Percentiles rank a stretch among this genome's conserved stretches.
These are phyloP conservation scores for Leptura quadrifasciata DNA, from an alignment of 2,888 invertebrate species.

Conservation along the genomic window DNA sequence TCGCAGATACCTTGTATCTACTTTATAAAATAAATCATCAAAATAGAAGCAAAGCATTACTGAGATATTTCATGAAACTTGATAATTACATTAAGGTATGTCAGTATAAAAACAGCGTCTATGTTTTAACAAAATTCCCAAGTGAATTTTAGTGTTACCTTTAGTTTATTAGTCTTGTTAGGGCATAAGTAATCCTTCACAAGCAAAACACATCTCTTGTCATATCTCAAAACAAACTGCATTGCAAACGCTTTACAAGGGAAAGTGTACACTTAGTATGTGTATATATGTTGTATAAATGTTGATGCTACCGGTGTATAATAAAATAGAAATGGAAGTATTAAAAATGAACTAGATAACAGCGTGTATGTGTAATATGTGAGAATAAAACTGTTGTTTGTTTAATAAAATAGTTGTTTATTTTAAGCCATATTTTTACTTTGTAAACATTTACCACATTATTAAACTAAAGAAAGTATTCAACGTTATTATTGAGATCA, in stretches of 20 bases:
- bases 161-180: conserved; percentile 57
- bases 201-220: conserved; percentile 53
- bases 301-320: conserved; percentile 24
- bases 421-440: too few relatives aligned
- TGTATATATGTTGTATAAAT: conserved; percentile 19
- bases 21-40: conserved; percentile 16
- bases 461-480: too few relatives aligned
- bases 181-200: conserved; percentile 55
- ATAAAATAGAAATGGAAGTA: conserved; percentile 16
- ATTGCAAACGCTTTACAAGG: conserved; percentile 42
- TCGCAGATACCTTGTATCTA: neutral
- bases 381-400: conserved; percentile 12
- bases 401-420: neutral
- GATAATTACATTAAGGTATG: conserved; percentile 58
- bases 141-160: conserved; percentile 54
- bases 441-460: too few relatives aligned
- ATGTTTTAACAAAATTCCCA: conserved; percentile 53
- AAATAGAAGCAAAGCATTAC: conserved; percentile 45
- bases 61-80: conserved; percentile 61
- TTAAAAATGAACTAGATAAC: conserved; percentile 31
- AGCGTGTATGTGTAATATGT: conserved; percentile 7
- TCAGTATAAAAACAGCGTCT: conserved; percentile 49
- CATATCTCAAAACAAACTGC: conserved; percentile 50
- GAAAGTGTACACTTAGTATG: conserved; percentile 30
- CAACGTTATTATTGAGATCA: too few relatives aligned